These are phyloP conservation scores for Drosophila atripex DNA, from an alignment of 2,888 invertebrate species.

Conservation along the genomic window DNA sequence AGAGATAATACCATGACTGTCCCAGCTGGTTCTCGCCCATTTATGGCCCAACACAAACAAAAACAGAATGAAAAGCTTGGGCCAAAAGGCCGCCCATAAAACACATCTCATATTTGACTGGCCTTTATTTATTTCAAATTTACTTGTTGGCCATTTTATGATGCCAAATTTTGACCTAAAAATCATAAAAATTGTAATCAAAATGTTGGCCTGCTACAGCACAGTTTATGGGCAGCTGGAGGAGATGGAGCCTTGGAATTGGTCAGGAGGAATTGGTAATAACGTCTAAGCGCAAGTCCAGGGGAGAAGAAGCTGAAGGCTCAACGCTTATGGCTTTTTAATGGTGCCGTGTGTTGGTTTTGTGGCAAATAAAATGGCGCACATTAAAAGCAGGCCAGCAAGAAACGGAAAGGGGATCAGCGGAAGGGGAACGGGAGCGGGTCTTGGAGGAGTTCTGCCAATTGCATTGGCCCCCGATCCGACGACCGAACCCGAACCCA, in stretches of 20 bases:
- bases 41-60: slow-evolving; percentile 51
- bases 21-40: slow-evolving; percentile 34
- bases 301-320: slow-evolving; percentile 57
- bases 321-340: slow-evolving; percentile 79
- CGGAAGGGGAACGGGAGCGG: slow-evolving; percentile 3
- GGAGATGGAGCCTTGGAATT: slow-evolving; percentile 1
- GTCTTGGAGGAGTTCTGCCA: slow-evolving; percentile 34
- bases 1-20: slow-evolving; percentile 33
- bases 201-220: slow-evolving; percentile 56
- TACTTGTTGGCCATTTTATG: slow-evolving; percentile 78
- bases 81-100: slow-evolving; percentile 63
- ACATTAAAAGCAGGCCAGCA: slow-evolving; percentile 75
- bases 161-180: slow-evolving; percentile 80
- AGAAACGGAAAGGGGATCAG: slow-evolving; percentile 19
- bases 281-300: slow-evolving; percentile 68
- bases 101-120: slow-evolving; percentile 46
- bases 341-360: slow-evolving; percentile 78
- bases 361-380: slow-evolving; percentile 77
- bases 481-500: slow-evolving; percentile 20
- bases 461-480: slow-evolving; percentile 60
- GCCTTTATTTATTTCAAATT: slow-evolving; percentile 73
- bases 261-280: slow-evolving; percentile 60
- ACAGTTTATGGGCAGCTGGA: slow-evolving; percentile 65
- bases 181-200: slow-evolving; percentile 79
- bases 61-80: slow-evolving; percentile 13